Evolutionary conservation across 37 sponge, comb jelly and placozoan species (phyloP).

Genomic region (Amphimedon queenslandica): DNA sequence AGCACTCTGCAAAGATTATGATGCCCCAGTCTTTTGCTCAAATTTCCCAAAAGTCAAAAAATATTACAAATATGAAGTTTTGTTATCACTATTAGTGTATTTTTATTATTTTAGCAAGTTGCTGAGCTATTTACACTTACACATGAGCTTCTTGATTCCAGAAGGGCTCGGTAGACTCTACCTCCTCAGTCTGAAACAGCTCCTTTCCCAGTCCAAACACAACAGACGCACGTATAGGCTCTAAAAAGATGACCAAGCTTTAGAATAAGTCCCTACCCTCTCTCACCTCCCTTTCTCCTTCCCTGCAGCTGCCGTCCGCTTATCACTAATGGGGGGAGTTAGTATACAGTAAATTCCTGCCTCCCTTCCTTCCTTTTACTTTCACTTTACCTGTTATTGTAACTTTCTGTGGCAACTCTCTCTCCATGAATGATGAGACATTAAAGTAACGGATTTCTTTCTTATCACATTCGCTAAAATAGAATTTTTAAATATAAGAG

Average conservation of each 20-base stretch:
- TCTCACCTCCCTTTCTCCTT: slow-evolving; percentile 63
- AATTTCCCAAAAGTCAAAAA: no score
- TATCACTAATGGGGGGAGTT: slow-evolving; percentile 19
- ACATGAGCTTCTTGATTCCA: slow-evolving; percentile 83
- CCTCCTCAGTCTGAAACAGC: slow-evolving; percentile 53
- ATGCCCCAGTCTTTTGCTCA: no score
- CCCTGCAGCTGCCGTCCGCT: slow-evolving; percentile 51
- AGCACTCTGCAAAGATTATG: no score
- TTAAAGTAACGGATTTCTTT: no score
- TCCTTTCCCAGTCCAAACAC: slow-evolving; percentile 83
- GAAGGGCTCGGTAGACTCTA: slow-evolving; percentile 56
- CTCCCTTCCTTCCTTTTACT: neutral
- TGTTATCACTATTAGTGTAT: neutral
- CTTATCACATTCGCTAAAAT: no score
- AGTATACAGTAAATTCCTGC: no score
- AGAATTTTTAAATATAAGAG: no score
- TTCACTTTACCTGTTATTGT: neutral
- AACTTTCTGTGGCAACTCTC: slow-evolving; percentile 5
- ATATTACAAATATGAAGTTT: neutral
- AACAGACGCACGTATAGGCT: slow-evolving; percentile 61
- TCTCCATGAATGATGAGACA: no score
- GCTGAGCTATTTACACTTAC: slow-evolving; percentile 30
- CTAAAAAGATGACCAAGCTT: no score
- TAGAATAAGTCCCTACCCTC: no score
- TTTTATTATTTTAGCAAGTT: neutral